These are phyloP conservation scores for Misgurnus anguillicaudatus DNA, from an alignment of 2,113 vertebrate genomes.

Conservation along the genomic window DNA sequence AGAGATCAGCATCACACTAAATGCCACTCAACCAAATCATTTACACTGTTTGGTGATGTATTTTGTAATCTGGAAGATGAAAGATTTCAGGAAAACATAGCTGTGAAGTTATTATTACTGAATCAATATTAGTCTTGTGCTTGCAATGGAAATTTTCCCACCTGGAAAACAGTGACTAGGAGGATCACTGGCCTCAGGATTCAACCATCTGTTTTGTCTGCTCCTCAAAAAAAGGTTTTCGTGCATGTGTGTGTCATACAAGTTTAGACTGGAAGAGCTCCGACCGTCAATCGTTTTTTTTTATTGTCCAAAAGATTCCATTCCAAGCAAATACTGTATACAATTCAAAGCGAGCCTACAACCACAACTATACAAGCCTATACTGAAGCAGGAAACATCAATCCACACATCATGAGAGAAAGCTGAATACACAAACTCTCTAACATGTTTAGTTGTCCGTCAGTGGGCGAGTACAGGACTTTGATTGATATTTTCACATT, in stretches of 20 bases:
- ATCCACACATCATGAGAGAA: neutral
- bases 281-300: conserved; percentile 22
- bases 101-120: conserved; percentile 63
- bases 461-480: conserved; percentile 5
- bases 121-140: conserved; percentile 54
- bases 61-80: too few species aligned
- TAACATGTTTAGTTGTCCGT: conserved; percentile 30
- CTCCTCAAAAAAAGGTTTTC: conserved; percentile 45
- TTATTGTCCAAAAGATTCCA: conserved; percentile 18
- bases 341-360: conserved; percentile 45
- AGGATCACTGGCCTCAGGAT: conserved; percentile 67
- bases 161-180: conserved; percentile 70
- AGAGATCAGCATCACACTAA: too few species aligned
- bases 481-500: conserved; percentile 8
- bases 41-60: too few species aligned
- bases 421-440: conserved; percentile 52
- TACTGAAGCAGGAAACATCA: conserved; percentile 31
- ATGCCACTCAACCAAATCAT: too few species aligned
- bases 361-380: conserved; percentile 16
- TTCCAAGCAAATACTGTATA: neutral
- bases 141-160: conserved; percentile 69
- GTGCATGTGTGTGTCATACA: conserved; percentile 35
- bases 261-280: conserved; percentile 46
- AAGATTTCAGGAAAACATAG: conserved; percentile 59
- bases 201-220: conserved; percentile 72